Evolutionary conservation across 37 sponge, comb jelly and placozoan species (phyloP), one percentile per base, ranked within the genome.

Genomic region (Theonella swinhoei): DNA sequence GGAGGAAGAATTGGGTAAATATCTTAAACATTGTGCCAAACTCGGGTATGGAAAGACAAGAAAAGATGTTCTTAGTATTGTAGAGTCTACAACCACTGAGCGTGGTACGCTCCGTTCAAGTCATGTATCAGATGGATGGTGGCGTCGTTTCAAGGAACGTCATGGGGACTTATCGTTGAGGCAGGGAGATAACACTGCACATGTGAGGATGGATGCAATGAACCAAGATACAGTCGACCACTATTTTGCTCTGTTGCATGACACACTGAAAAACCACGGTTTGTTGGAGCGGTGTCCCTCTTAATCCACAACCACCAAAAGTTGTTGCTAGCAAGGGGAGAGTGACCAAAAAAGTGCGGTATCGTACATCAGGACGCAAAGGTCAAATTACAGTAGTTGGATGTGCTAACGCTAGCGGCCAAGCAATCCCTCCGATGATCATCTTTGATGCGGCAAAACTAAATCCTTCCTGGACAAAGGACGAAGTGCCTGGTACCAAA

Each of bases 221-320:
- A 62, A 24, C n/a, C n/a, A n/a, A n/a, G n/a, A n/a, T n/a, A n/a
- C n/a, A n/a, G n/a, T n/a, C n/a, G n/a, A n/a, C n/a, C n/a, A n/a
- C n/a, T n/a, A n/a, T n/a, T n/a, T n/a, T n/a, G n/a, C n/a, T n/a
- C n/a, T n/a, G n/a, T n/a, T n/a, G n/a, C n/a, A n/a, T n/a, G n/a
- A n/a, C n/a, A n/a, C n/a, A n/a, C n/a, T n/a, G n/a, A n/a, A n/a
- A n/a, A n/a, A n/a, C n/a, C n/a, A n/a, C n/a, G n/a, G 42, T 47
- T 62, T 81, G 82, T 38, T 68, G 82, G 69, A 81, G 59, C 22
- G 82, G 88, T 14, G 63, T 87, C 70, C 88, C 88, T 8, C 43
- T 87, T n/a, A 62, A 83, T 3, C 71, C 11, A 5, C 14, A 38
- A 29, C 60, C 83, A 5, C 78, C 73, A 4, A 75, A 36, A 30